Evolutionary conservation across 2,113 vertebrate species (phyloP), one percentile per base, ranked within the genome.

Genomic region (Oxyura jamaicensis): DNA sequence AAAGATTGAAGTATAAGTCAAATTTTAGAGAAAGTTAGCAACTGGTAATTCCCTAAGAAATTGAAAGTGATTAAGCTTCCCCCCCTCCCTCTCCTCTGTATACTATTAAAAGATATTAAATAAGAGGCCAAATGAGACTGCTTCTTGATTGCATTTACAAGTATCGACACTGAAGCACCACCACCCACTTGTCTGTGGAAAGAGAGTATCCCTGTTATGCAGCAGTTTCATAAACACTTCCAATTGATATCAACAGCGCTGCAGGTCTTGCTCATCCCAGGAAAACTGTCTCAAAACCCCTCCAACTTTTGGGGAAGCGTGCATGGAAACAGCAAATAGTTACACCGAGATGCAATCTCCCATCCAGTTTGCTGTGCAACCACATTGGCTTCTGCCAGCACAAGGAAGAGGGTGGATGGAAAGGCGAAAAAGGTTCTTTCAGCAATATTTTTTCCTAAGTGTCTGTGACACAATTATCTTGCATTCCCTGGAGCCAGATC

Each of bases 171-270:
- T 4, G 39, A 87, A 46, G 21, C 39, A 84, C 22, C 60, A 63
- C 10, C 69, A 75, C 33, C 52, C 52, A 8, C 58, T 44, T 42
- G 35, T 21, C 42, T 52, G 73, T 18, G 35, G 66, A 31, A 55
- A 67, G 10, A 46, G 46, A 4, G 6, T 5, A 20, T 58, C 48
- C 28, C 53, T 31, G 41, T 83, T 36, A 63, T 5, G 5, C 68
- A 67, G 20, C 1, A 71, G 36, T 63, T 86, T 88, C 76, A 63
- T 42, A 59, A 93, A 55, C 59, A 26, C 36, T 52, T 86, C 46
- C 28, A 59, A 73, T 3, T 7, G 31, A 0, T 12, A 55, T 7
- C 67, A 66, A 3, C 50, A 6, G 6, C 1, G 2, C 35, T 39
- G 31, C 46, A 50, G 25, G 42, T 80, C 59, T 65, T 73, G n/a